Conservation (phyloP, 2,888 invertebrate species). For the Girardia tigrina region DNA sequence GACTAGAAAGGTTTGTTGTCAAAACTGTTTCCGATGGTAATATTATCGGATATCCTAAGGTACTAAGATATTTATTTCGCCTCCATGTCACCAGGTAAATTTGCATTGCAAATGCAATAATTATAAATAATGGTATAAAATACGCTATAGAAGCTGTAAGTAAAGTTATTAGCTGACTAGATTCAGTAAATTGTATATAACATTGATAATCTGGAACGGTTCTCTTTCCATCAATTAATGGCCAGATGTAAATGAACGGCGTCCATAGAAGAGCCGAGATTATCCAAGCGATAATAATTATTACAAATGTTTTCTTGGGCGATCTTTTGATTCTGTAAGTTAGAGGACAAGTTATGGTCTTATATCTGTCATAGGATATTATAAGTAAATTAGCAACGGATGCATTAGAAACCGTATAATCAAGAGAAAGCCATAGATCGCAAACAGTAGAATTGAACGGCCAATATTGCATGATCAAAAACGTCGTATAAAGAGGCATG, state of each 20-base stretch:
- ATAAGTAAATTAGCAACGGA: conserved; percentile 90
- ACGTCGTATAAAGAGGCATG: conserved; percentile 89
- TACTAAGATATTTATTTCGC: conserved; percentile 70
- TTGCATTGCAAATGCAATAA: conserved; percentile 80
- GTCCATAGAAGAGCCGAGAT: conserved; percentile 87
- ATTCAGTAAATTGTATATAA: conserved; percentile 86
- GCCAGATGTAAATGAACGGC: conserved; percentile 98
- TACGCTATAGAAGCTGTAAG: conserved; percentile 90
- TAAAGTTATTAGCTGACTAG: conserved; percentile 90
- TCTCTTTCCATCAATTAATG: conserved; percentile 69
- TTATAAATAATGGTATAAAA: conserved; percentile 89
- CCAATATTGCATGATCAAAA: conserved; percentile 77
- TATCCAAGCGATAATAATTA: conserved; percentile 89
- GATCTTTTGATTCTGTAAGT: conserved; percentile 88
- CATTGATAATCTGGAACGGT: conserved; percentile 60
- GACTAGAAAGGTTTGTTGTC: background rate
- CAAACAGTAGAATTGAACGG: conserved; percentile 71
- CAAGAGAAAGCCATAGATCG: conserved; percentile 91
- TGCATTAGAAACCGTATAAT: conserved; percentile 93
- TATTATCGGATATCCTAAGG: background rate
- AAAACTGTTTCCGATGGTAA: background rate
- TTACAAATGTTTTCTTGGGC: conserved; percentile 72
- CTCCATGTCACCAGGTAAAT: conserved; percentile 94
- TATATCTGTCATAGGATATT: conserved; percentile 83
- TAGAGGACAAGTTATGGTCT: conserved; percentile 81